Percentiles rank a stretch among this genome's conserved stretches.
Conservation (phyloP, 2,888 invertebrate genomes). For the Parascotia fuliginaria region DNA sequence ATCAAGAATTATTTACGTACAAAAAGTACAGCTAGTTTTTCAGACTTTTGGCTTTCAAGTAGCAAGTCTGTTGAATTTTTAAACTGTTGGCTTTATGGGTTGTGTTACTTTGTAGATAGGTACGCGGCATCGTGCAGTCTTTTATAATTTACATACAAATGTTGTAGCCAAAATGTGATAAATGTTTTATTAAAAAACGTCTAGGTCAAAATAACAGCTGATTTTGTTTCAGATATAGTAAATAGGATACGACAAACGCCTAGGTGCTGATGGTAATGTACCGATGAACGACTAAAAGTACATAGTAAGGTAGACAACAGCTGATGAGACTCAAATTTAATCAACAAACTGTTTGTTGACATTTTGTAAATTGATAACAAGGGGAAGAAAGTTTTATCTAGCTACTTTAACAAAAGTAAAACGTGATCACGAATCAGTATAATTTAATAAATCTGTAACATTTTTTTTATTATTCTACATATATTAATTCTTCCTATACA, state of each 20-base stretch:
- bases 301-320: no score
- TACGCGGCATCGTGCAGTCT: constrained; percentile 1
- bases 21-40: constrained; percentile 6
- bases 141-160: constrained; percentile 7
- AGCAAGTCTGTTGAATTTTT: constrained; percentile 14
- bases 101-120: background rate
- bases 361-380: no score
- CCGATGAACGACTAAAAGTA: no score
- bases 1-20: background rate
- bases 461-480: no score
- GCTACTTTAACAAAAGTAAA: background rate
- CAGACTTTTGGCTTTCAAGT: constrained; percentile 8
- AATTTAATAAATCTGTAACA: no score
- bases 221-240: background rate
- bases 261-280: background rate
- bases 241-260: background rate
- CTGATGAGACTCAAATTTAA: no score
- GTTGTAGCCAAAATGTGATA: background rate
- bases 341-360: no score
- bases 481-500: no score
- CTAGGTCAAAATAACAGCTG: background rate
- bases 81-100: constrained; percentile 3
- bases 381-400: no score
- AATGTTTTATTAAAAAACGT: background rate
- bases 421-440: no score